Percentiles rank a stretch among this genome's conserved stretches.
Evolutionary conservation across 64 coral and sea anemone species (phyloP).

Genomic region (Pachyseris speciosa): DNA sequence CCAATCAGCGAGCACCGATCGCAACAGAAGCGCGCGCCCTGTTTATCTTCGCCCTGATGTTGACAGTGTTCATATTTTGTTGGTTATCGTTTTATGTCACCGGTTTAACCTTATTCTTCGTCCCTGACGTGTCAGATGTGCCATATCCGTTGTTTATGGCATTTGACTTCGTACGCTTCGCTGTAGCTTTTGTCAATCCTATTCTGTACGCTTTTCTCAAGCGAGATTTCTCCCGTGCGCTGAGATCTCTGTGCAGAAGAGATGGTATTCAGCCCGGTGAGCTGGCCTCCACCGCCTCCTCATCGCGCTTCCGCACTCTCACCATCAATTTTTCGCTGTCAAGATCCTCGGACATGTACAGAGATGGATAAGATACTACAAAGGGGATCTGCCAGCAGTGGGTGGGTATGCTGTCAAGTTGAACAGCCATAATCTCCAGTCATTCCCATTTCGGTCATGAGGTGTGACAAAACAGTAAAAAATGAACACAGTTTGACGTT

Average conservation of each 20-base stretch:
- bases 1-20: conserved; percentile 57
- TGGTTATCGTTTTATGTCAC: conserved; percentile 80
- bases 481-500: not conserved
- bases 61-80: conserved; percentile 73
- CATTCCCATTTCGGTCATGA: no score
- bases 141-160: not conserved
- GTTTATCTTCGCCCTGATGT: conserved; percentile 81
- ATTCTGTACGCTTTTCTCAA: conserved; percentile 96
- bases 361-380: not conserved
- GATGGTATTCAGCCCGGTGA: conserved; percentile 58
- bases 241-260: conserved; percentile 57
- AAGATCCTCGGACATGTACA: conserved; percentile 42
- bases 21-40: conserved; percentile 90
- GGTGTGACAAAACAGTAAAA: no score
- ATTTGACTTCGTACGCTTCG: conserved; percentile 82
- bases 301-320: conserved; percentile 17
- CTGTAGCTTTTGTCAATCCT: conserved; percentile 80
- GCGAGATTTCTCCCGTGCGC: conserved; percentile 84
- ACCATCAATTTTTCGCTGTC: conserved; percentile 42
- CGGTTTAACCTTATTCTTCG: not conserved
- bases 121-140: not conserved
- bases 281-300: conserved; percentile 31
- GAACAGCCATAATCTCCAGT: no score
- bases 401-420: no score
- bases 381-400: no score